Evolutionary conservation across 2,113 vertebrate species (phyloP).

Genomic region (Equus quagga): DNA sequence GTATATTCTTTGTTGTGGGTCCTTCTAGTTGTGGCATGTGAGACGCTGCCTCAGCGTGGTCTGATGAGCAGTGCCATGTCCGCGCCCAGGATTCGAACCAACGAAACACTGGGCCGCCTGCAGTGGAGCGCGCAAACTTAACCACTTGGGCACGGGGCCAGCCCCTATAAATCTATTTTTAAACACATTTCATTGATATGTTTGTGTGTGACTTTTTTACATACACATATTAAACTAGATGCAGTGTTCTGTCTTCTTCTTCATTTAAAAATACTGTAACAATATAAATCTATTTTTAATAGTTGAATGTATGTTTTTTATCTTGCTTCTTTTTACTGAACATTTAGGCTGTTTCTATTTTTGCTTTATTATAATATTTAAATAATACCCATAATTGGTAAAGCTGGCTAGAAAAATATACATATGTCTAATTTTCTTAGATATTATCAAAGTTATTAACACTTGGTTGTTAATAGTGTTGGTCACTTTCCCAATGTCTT

Average conservation of each 20-base stretch:
- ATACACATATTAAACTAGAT: background rate
- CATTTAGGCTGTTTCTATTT: background rate
- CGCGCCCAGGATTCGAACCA: no score
- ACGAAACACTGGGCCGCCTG: no score
- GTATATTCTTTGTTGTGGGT: no score
- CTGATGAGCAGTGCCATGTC: no score
- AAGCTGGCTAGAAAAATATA: background rate
- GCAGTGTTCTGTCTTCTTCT: background rate
- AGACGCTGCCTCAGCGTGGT: no score
- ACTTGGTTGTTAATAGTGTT: background rate
- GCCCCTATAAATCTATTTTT: no score
- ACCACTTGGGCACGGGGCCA: no score
- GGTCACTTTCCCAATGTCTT: background rate
- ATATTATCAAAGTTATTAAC: background rate
- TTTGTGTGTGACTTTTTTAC: background rate
- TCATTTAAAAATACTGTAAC: background rate
- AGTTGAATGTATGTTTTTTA: background rate
- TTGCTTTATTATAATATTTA: background rate
- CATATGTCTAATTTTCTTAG: background rate
- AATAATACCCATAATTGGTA: background rate
- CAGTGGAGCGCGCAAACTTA: no score
- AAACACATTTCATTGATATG: background rate
- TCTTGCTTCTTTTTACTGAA: background rate
- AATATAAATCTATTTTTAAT: conserved; percentile 35
- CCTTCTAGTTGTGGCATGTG: no score